Conservation (phyloP, 2,888 invertebrate genomes). For the Octonoba sinensis region DNA sequence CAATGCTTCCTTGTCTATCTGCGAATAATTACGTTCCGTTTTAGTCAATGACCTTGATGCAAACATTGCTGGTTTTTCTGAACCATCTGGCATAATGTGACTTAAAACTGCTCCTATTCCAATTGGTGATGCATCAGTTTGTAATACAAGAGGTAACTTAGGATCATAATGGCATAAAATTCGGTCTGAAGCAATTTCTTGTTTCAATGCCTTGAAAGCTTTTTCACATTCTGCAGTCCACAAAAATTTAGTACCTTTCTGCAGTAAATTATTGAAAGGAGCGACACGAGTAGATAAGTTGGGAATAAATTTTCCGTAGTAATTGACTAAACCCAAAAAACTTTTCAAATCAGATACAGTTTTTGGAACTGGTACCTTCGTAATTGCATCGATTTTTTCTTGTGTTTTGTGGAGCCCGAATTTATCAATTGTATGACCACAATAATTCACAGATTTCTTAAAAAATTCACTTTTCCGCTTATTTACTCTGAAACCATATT, state of each 20-base stretch:
- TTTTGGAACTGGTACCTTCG: slow-evolving; percentile 42
- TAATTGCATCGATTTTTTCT: slow-evolving; percentile 43
- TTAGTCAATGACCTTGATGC: slow-evolving; percentile 69
- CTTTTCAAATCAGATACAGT: slow-evolving; percentile 39
- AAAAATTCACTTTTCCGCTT: no score
- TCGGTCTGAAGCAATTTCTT: slow-evolving; percentile 35
- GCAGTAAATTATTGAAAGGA: slow-evolving; percentile 37
- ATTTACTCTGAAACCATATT: no score
- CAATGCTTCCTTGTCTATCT: slow-evolving; percentile 70
- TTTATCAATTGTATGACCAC: no score
- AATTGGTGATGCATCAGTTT: slow-evolving; percentile 41
- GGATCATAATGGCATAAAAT: slow-evolving; percentile 67
- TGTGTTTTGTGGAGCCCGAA: slow-evolving; percentile 35
- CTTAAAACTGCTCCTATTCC: slow-evolving; percentile 70
- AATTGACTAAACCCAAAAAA: slow-evolving; percentile 43
- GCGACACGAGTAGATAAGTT: slow-evolving; percentile 39
- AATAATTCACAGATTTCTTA: no score
- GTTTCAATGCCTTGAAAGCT: slow-evolving; percentile 36
- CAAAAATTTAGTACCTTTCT: slow-evolving; percentile 29
- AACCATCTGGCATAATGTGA: slow-evolving; percentile 68
- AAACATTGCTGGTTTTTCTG: slow-evolving; percentile 71
- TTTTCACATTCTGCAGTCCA: slow-evolving; percentile 40
- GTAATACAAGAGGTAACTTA: slow-evolving; percentile 65
- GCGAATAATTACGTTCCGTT: slow-evolving; percentile 69
- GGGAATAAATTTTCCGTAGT: slow-evolving; percentile 44